Percentiles rank a stretch among this genome's conserved stretches.
Conservation (phyloP, 2,113 vertebrate genomes). For the Microcebus ravelobensis region DNA sequence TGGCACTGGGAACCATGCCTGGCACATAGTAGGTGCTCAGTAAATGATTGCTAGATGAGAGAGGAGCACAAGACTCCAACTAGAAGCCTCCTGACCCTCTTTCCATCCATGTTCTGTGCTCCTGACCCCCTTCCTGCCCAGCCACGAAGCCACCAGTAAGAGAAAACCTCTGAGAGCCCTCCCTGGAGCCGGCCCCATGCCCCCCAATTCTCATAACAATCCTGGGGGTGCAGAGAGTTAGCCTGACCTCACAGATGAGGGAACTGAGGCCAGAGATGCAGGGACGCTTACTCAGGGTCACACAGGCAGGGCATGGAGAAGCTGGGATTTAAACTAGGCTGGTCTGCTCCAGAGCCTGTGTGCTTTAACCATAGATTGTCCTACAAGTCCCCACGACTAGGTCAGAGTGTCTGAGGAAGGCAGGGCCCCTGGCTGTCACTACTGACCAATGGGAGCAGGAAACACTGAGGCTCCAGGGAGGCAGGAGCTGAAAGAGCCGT, state of each 20-base stretch:
- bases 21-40: neutral
- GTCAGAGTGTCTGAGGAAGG: neutral
- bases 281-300: neutral
- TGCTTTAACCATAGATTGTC: neutral
- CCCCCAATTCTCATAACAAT: neutral
- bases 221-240: no score
- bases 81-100: neutral
- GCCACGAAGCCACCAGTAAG: neutral
- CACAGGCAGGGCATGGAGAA: neutral
- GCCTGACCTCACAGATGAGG: neutral
- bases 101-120: neutral
- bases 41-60: neutral
- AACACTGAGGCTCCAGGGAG: neutral
- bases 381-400: neutral
- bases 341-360: neutral
- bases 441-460: neutral
- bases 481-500: neutral
- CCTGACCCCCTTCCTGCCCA: no score
- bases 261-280: neutral
- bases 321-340: neutral
- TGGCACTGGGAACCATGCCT: neutral
- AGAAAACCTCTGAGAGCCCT: neutral
- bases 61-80: neutral
- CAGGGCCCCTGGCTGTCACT: neutral
- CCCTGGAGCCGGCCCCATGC: neutral